Base-by-base conservation (phyloP, 2,888 invertebrate species). In the Drosophila siamana region DNA sequence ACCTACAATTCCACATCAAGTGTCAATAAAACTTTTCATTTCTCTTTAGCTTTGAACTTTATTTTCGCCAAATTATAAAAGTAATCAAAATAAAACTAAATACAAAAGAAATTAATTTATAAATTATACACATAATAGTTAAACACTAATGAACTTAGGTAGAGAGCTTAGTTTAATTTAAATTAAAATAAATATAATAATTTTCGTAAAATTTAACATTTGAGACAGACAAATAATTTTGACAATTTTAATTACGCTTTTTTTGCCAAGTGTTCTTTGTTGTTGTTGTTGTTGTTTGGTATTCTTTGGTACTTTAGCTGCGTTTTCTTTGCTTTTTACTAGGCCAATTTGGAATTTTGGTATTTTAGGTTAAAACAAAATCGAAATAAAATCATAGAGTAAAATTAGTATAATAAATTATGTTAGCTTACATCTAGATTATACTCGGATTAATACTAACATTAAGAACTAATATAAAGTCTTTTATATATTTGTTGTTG, bases 301-400 rank as follows among this genome's bases (percentile, higher is more conserved):
- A 80, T 51, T 89, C 90, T 89, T 89, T 89, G 89, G 89, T 89
- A 83, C 84, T 75, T 89, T 89, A 89, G 89, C 89, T 89, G 89
- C 74, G 69, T 77, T 71, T 73, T 80, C 63, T 75, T 70, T 71
- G 68, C 59, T 71, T 65, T 71, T 56, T 56, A 60, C 60, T 78
- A 63, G 72, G 72, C 83, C 81, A 83, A 86, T 88, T 83, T 76
- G 54, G 50, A 71, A 69, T 82, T 83, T 83, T 69, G 70, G 75
- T 78, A 54, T 64, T 77, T 71, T 40, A 38, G 55, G 47, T 52
- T 76, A 63, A 80, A 83, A 70, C 59, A 63, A 70, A 66, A 56
- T 67, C 66, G 65, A 71, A 70, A 33, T 5, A 33, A 47, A 69
- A 68, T 60, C 50, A 70, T 65, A 24, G 46, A 36, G 33, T 65